These are phyloP conservation scores for Helicoverpa assulta DNA, from an alignment of 2,888 invertebrate species.

Conservation along the genomic window DNA sequence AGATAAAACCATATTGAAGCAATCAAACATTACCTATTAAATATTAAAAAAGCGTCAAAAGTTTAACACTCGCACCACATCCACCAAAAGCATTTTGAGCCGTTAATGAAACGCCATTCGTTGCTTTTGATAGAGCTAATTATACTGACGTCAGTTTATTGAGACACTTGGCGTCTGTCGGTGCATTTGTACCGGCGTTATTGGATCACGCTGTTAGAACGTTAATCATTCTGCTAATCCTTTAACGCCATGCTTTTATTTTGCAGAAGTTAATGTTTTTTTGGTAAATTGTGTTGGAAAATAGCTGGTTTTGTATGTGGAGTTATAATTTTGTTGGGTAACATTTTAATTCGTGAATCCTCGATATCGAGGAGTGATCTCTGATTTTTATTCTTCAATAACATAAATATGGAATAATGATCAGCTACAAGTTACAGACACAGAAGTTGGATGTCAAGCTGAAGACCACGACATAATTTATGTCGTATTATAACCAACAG, in stretches of 20 bases:
- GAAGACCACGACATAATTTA: no score
- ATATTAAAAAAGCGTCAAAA: background rate
- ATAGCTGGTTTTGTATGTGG: background rate
- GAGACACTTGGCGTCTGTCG: constrained; percentile 50
- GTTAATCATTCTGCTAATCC: constrained; percentile 13
- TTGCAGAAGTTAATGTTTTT: background rate
- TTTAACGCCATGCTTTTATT: constrained; percentile 2
- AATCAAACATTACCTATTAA: no score
- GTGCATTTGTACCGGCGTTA: constrained; percentile 45
- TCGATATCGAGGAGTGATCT: no score
- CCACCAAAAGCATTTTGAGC: constrained; percentile 72
- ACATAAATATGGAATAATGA: no score
- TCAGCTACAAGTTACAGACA: no score
- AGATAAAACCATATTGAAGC: no score
- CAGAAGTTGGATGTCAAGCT: no score
- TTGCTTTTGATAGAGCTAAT: constrained; percentile 78
- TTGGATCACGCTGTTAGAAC: constrained; percentile 30
- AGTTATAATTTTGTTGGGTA: no score
- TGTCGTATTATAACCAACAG: no score
- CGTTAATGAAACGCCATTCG: constrained; percentile 81
- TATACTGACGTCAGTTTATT: constrained; percentile 65
- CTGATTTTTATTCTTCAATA: no score
- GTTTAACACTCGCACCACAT: constrained; percentile 59
- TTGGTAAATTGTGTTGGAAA: background rate
- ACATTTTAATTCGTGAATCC: no score